phyloP scores from a whole-genome alignment of 2,113 vertebrate genomes.

The Laticauda colubrina region DNA sequence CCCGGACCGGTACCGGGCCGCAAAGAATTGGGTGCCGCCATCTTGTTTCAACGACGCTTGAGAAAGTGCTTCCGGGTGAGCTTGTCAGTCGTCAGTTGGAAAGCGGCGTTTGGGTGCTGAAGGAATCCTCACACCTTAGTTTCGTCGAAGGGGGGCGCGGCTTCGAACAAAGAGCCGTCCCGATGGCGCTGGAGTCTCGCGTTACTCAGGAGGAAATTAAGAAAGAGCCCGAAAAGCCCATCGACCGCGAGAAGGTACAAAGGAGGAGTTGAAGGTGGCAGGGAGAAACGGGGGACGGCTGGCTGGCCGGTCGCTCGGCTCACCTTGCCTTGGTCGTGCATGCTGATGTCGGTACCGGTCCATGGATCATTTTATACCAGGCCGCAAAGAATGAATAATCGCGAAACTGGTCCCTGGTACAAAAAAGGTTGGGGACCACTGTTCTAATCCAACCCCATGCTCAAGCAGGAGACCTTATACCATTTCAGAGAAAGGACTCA shows the following conservation, averaged over 20 bases:
- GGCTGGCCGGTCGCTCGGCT: neutral
- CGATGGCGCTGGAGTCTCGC: conserved; percentile 93
- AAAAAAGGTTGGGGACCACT: too few relatives aligned
- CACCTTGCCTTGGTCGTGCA: neutral
- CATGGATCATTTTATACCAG: too few relatives aligned
- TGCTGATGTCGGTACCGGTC: too few relatives aligned
- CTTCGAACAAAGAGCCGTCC: conserved; percentile 17
- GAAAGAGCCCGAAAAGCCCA: conserved; percentile 93
- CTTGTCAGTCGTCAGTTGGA: too few relatives aligned
- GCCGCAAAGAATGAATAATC: too few relatives aligned
- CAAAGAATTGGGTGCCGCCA: neutral
- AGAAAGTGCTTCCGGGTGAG: neutral
- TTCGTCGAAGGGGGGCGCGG: neutral
- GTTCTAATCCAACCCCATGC: too few relatives aligned
- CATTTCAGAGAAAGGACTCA: too few relatives aligned
- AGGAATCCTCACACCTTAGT: neutral
- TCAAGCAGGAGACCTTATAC: too few relatives aligned
- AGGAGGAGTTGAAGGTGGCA: neutral
- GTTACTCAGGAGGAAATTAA: conserved; percentile 96
- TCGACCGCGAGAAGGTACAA: conserved; percentile 87
- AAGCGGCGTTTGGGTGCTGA: neutral
- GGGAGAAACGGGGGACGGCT: rapidly evolving
- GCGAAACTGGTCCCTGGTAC: too few relatives aligned
- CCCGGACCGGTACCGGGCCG: too few relatives aligned
- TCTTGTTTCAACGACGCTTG: neutral